phyloP scores from a whole-genome alignment of 2,797 vertebrate genomes.

The Periparus ater region DNA sequence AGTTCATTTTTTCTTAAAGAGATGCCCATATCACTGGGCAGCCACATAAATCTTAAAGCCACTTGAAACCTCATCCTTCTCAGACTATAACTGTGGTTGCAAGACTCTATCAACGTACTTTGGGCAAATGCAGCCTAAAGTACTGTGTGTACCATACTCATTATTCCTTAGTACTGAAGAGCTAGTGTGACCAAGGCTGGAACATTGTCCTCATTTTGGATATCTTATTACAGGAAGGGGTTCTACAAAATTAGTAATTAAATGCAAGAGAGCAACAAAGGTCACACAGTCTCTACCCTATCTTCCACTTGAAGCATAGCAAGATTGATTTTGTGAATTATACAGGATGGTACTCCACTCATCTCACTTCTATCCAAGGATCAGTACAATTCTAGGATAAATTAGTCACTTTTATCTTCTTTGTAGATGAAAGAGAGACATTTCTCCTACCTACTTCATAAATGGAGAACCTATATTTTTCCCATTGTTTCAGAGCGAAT shows the following conservation, averaged over 20 bases:
- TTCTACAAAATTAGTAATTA: not conserved
- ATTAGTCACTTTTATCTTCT: not conserved
- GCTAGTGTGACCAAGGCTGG: not conserved
- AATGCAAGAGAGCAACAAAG: not conserved
- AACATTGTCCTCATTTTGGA: not conserved
- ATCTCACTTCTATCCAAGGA: not conserved
- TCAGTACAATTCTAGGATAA: not conserved
- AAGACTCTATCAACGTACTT: not conserved
- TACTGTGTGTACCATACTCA: fast-evolving
- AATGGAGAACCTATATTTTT: not conserved
- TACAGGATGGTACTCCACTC: not conserved
- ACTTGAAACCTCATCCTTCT: not conserved
- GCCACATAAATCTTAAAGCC: not conserved
- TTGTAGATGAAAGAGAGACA: not conserved
- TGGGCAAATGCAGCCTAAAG: not conserved
- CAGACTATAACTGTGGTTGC: not conserved
- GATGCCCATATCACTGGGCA: not conserved
- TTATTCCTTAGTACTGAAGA: not conserved
- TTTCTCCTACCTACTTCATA: not conserved
- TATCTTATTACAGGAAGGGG: not conserved
- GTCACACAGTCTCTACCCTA: not conserved
- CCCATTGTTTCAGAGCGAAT: not conserved
- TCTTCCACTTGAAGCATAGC: not conserved
- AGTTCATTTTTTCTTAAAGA: not conserved
- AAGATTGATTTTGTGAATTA: not conserved